Evolutionary conservation across 2,113 vertebrate genomes (phyloP).

Genomic region (Neotragus pygmaeus): DNA sequence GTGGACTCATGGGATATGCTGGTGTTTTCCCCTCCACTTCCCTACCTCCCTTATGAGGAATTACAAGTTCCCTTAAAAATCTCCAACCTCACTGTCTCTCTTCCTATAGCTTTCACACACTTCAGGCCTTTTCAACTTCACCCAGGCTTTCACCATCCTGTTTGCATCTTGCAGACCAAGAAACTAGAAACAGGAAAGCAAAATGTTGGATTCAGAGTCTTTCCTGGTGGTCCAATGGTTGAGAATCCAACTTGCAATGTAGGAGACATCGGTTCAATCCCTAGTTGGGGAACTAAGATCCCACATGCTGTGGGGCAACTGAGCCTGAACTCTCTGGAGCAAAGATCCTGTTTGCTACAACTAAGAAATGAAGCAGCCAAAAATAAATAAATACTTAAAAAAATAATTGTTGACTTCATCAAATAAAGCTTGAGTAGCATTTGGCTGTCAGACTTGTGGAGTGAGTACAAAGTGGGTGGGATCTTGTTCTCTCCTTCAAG

Average conservation of each 20-base stretch:
- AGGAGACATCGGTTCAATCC: neutral
- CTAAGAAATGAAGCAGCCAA: neutral
- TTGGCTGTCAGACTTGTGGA: neutral
- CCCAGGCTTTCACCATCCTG: neutral
- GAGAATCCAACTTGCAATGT: neutral
- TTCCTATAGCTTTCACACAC: neutral
- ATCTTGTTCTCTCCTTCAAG: neutral
- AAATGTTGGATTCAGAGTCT: neutral
- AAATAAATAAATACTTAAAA: neutral
- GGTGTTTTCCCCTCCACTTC: neutral
- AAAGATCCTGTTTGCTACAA: neutral
- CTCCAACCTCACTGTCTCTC: neutral
- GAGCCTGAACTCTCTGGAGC: neutral
- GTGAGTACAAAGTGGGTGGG: neutral
- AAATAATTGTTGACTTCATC: neutral
- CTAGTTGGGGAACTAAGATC: neutral
- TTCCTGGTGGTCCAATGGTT: neutral
- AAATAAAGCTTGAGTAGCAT: too few species aligned
- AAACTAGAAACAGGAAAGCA: neutral
- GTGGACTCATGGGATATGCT: neutral
- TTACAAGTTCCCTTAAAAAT: too few species aligned
- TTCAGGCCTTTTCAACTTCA: neutral
- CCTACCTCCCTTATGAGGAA: neutral
- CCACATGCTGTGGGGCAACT: neutral
- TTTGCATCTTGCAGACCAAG: neutral